These are phyloP conservation scores for Melanostigma gelatinosum DNA, from an alignment of 2,113 vertebrate species.

Conservation along the genomic window DNA sequence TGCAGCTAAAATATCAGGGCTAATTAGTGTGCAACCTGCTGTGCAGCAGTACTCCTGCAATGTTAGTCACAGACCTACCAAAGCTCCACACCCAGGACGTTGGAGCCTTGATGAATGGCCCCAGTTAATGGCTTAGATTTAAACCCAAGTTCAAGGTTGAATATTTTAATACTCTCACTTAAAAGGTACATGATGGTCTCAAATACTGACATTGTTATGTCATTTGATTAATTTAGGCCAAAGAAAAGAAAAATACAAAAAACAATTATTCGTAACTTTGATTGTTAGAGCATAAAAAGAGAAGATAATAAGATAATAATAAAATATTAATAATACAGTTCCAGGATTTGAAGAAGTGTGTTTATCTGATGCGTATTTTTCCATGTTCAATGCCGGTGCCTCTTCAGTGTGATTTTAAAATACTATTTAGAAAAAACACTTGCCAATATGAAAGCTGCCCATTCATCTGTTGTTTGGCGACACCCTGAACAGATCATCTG, in stretches of 20 bases:
- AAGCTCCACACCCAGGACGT: constrained; percentile 1
- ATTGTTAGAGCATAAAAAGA: neutral
- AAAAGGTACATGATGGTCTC: neutral
- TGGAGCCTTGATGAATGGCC: neutral
- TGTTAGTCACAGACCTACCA: constrained; percentile 14
- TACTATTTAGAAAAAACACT: neutral
- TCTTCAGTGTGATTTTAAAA: neutral
- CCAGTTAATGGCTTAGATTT: neutral
- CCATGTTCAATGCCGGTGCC: neutral
- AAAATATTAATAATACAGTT: too few relatives aligned
- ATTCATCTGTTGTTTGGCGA: neutral
- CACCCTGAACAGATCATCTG: neutral
- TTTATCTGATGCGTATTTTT: neutral
- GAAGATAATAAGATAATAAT: neutral
- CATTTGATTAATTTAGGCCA: neutral
- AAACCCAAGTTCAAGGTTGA: constrained; percentile 9
- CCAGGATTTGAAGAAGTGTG: neutral
- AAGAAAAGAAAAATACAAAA: neutral
- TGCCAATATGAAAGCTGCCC: neutral
- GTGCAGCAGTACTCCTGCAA: constrained; percentile 38
- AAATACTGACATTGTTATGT: neutral
- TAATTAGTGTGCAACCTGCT: constrained; percentile 60
- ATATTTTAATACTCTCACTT: neutral
- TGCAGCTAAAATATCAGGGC: constrained; percentile 59
- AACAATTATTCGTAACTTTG: neutral